phyloP scores from a whole-genome alignment of 2,797 vertebrate species.

The Neopelma chrysocephalum region DNA sequence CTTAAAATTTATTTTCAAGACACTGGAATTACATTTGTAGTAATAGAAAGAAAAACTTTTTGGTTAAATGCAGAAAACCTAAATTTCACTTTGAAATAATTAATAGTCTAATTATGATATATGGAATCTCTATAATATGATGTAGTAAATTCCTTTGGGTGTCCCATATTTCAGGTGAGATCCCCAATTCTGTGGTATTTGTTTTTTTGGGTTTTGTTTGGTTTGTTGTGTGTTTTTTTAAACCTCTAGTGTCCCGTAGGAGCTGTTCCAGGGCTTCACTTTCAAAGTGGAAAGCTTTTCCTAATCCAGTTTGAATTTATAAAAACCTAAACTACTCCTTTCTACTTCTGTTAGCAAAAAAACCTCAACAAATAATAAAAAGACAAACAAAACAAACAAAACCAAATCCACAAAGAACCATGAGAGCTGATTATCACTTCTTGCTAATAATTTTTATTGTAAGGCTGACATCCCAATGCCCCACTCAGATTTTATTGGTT shows the following conservation, averaged over 20 bases:
- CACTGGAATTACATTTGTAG: not conserved
- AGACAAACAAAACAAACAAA: not conserved
- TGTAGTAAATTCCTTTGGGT: not conserved
- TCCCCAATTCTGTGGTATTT: not conserved
- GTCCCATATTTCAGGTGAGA: not conserved
- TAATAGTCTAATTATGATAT: not conserved
- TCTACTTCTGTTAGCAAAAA: not conserved
- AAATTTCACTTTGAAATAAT: not conserved
- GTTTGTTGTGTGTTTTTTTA: not conserved
- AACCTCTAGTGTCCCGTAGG: not conserved
- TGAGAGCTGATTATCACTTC: not conserved
- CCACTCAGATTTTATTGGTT: not conserved
- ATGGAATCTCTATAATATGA: not conserved
- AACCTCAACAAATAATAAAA: not conserved
- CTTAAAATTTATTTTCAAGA: not conserved
- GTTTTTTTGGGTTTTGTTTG: accelerated
- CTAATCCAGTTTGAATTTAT: no score
- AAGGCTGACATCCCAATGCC: not conserved
- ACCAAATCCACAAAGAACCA: not conserved
- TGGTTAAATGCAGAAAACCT: not conserved
- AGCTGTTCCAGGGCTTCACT: not conserved
- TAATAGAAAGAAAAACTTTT: not conserved
- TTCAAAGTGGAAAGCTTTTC: not conserved
- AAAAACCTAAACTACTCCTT: not conserved
- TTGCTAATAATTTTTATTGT: not conserved